Evolutionary conservation across 2,888 invertebrate genomes (phyloP).

Genomic region (Philereme vetulata): DNA sequence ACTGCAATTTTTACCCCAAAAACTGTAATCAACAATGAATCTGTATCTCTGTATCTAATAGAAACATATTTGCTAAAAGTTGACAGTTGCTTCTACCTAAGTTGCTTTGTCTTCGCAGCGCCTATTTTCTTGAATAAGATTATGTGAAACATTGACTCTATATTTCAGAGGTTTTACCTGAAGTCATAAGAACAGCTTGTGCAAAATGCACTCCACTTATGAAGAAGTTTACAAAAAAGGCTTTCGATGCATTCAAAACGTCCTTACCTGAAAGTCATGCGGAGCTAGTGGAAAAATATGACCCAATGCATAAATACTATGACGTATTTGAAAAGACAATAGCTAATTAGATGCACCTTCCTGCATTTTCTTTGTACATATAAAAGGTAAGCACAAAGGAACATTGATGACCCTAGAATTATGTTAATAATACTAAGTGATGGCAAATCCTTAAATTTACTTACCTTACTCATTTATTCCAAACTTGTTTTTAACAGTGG

Average conservation of each 20-base stretch:
- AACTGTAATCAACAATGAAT: too few relatives aligned
- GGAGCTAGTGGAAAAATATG: constrained; percentile 86
- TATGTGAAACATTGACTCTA: background rate
- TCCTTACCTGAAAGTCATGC: constrained; percentile 85
- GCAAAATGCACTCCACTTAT: constrained; percentile 67
- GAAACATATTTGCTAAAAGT: too few relatives aligned
- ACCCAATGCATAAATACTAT: constrained; percentile 84
- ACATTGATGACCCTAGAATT: background rate
- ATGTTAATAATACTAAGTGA: too few relatives aligned
- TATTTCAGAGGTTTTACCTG: constrained; percentile 55
- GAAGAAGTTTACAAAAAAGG: constrained; percentile 80
- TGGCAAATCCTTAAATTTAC: too few relatives aligned
- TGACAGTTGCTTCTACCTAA: too few relatives aligned
- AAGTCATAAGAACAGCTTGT: constrained; percentile 60
- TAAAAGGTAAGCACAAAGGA: constrained; percentile 33
- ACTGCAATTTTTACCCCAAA: too few relatives aligned
- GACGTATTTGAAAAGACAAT: constrained; percentile 70
- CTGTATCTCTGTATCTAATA: too few relatives aligned
- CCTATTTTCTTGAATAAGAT: too few relatives aligned
- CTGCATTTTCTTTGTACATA: constrained; percentile 26
- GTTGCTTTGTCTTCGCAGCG: too few relatives aligned
- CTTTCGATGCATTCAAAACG: constrained; percentile 85
- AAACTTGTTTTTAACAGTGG: too few relatives aligned
- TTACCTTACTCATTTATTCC: too few relatives aligned
- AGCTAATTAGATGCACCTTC: constrained; percentile 39